Evolutionary conservation across 2,113 vertebrate genomes (phyloP), one percentile per base, ranked within the genome.

Genomic region (Atractosteus spatula): DNA sequence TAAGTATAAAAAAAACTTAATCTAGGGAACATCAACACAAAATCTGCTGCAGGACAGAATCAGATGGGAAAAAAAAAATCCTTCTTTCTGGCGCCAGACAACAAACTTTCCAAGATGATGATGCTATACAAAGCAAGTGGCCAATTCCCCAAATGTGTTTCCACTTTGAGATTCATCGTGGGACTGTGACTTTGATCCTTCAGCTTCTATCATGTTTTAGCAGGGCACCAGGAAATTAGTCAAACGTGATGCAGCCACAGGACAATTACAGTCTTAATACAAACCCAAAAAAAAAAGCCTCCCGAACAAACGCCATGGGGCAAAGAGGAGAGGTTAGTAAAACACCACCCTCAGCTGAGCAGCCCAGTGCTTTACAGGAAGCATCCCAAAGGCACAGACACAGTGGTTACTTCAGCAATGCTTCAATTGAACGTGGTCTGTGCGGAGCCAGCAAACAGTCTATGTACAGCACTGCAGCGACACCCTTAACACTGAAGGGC

Each of bases 191-290:
- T 68, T 69, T 69, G n/a, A 69, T 69, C 67, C 70, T 65, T 42
- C 8, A 13, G 41, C 69, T 70, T 41, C 41, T 6, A n/a, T 12
- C 55, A 8, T 66, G 12, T 72, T 63, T 41, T 29, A 51, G 16
- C 44, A 12, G 47, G 17, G 57, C 43, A 54, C 8, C n/a, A 72
- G 70, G 65, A 43, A 67, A 62, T 17, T 44, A 57, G 8, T 72
- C 45, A 62, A 62, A 63, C 29, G 17, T 55, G 74, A 76, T 57
- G 66, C 65, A 63, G 66, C 74, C 65, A 56, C 57, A 61, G 17
- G 70, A 72, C 70, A 72, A 76, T 76, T 68, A 68, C 59, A 62
- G 44, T 59, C 65, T 76, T 51, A 29, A 10, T n/a, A 68, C 55
- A 68, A 51, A 29, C 17, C 17, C 17, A 0, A 0, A 29, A 29